Evolutionary conservation across 2,888 invertebrate genomes (phyloP).

Genomic region (Chaetogeoica ovagalla): DNA sequence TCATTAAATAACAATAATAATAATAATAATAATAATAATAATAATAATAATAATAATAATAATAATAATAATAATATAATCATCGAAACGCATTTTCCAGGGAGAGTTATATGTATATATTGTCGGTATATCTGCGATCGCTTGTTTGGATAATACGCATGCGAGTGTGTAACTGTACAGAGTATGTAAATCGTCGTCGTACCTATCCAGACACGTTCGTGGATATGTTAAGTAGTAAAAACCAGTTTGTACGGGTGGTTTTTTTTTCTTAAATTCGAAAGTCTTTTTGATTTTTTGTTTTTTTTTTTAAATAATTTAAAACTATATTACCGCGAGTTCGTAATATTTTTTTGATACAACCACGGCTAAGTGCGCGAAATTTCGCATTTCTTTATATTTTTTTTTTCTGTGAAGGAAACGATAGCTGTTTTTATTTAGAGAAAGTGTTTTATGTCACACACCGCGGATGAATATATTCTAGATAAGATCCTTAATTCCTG

Average conservation of each 20-base stretch:
- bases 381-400: too few species aligned
- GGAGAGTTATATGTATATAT: neutral
- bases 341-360: neutral
- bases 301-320: neutral
- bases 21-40: too few species aligned
- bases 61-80: slow-evolving; percentile 20
- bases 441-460: neutral
- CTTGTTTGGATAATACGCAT: neutral
- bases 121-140: neutral
- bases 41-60: too few species aligned
- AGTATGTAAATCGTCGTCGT: slow-evolving; percentile 32
- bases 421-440: neutral
- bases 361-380: too few species aligned
- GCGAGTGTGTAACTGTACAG: neutral
- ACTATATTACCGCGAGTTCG: neutral
- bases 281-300: too few species aligned
- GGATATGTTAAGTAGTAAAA: neutral
- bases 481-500: too few species aligned
- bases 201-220: neutral
- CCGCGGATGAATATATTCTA: neutral
- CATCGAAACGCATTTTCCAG: slow-evolving; percentile 24
- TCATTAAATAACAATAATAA: too few species aligned
- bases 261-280: slow-evolving; percentile 3
- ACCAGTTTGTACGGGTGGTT: slow-evolving; percentile 16
- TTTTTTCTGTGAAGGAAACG: too few species aligned